Evolutionary conservation across 2,888 invertebrate species (phyloP).

Genomic region (Agrilus mali): DNA sequence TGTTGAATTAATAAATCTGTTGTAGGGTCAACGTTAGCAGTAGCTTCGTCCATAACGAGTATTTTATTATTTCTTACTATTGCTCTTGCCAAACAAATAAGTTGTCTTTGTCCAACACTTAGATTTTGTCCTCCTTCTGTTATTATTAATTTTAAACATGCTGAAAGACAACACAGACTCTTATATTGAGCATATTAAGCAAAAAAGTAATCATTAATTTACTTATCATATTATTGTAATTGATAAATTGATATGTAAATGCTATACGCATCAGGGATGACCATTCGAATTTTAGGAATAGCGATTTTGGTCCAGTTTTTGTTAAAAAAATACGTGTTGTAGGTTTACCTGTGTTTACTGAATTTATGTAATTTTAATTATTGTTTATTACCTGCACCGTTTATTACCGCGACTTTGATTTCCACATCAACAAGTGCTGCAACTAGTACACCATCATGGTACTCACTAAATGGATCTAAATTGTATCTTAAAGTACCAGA

Average conservation of each 20-base stretch:
- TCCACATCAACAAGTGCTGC: slow-evolving; percentile 33
- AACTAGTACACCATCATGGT: slow-evolving; percentile 22
- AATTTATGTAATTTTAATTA: neutral
- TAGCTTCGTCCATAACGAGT: slow-evolving; percentile 50
- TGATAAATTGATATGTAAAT: no score
- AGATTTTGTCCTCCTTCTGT: slow-evolving; percentile 63
- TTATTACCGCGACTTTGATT: slow-evolving; percentile 32
- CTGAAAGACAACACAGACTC: slow-evolving; percentile 24
- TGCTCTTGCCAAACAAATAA: slow-evolving; percentile 69
- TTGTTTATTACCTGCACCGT: slow-evolving; percentile 26
- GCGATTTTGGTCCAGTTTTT: no score
- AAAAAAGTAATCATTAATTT: no score
- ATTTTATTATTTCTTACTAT: slow-evolving; percentile 60
- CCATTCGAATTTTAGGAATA: no score
- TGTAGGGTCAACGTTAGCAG: slow-evolving; percentile 45
- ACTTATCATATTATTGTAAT: no score
- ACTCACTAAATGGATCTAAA: slow-evolving; percentile 51
- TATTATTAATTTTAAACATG: slow-evolving; percentile 49
- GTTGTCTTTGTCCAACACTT: slow-evolving; percentile 70
- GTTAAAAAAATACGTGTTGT: no score
- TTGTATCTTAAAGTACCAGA: slow-evolving; percentile 51
- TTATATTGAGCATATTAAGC: no score
- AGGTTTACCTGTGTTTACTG: no score
- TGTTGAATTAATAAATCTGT: slow-evolving; percentile 44
- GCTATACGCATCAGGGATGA: no score